Conservation (phyloP, 1,140 invertebrate species). For the Lethrus apterus region DNA sequence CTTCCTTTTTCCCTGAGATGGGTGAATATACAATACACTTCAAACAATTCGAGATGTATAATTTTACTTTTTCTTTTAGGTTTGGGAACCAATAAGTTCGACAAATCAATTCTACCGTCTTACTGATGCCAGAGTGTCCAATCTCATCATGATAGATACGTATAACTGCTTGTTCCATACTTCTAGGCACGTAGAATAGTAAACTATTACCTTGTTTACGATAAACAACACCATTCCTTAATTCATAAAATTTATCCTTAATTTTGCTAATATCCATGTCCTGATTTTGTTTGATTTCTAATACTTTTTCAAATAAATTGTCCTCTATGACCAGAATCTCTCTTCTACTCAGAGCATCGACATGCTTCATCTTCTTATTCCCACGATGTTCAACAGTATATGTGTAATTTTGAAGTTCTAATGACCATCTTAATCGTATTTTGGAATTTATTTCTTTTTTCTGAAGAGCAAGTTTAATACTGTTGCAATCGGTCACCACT, state of each 20-base stretch:
- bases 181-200: constrained; percentile 25
- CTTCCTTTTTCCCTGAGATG: background rate
- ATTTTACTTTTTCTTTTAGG: constrained; percentile 22
- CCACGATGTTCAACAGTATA: constrained; percentile 23
- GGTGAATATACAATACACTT: constrained; percentile 21
- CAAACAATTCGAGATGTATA: constrained; percentile 18
- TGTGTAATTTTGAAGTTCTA: constrained; percentile 22
- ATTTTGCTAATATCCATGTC: constrained; percentile 11
- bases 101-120: constrained; percentile 20
- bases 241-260: constrained; percentile 14
- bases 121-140: constrained; percentile 16
- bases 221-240: constrained; percentile 25
- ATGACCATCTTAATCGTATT: constrained; percentile 32
- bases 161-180: constrained; percentile 20
- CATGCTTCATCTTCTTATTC: constrained; percentile 22
- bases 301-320: constrained; percentile 17
- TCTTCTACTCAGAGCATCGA: constrained; percentile 24
- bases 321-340: constrained; percentile 20
- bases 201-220: constrained; percentile 14
- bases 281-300: constrained; percentile 18
- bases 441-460: constrained; percentile 35
- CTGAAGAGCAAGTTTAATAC: constrained; percentile 20
- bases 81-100: constrained; percentile 24
- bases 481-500: constrained; percentile 13
- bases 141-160: constrained; percentile 17